Evolutionary conservation across 2,113 vertebrate species (phyloP), one percentile per base, ranked within the genome.

Genomic region (Nannospalax galili): DNA sequence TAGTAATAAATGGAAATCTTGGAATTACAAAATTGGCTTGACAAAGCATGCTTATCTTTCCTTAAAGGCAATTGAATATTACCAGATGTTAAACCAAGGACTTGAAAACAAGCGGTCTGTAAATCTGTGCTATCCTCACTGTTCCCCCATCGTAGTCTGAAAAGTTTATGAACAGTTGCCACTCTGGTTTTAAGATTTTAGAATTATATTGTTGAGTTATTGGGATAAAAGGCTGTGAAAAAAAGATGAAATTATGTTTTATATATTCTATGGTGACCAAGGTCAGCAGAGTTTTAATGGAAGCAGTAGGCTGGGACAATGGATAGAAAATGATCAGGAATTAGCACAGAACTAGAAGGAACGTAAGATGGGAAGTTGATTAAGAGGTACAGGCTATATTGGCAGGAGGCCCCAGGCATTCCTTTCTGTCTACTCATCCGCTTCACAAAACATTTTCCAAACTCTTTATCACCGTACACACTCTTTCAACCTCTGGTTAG

Each of bases 1-100:
- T 97, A 70, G 95, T 94, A 84, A 82, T 90, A 93, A 78, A 42
- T 92, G 65, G 56, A 37, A 62, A 9, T 92, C 67, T 75, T 60
- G 58, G 42, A 88, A 84, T 88, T 95, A 73, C 64, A 82, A 75
- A 84, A 60, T 65, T 62, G 74, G 79, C 52, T 90, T 94, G 56
- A 2, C 45, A 74, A 95, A 92, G 56, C 65, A 22, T 40, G 40
- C 58, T 67, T 95, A 72, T 80, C 91, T 91, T 74, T 91, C 42
- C 64, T 56, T 82, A 65, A 75, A 91, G 58, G 77, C 72, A n/a
- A 2, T 40, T 88, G 67, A 96, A 11, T 84, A 28, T 85, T 88
- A 60, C 35, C 72, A 95, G 88, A 65, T 64, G n/a, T 81, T 32
- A 58, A 32, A 45, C 72, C 69, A 37, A 17, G 56, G 58, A 6